Conservation (phyloP, 2,888 invertebrate species). For the Meiosimyza platycephala region DNA sequence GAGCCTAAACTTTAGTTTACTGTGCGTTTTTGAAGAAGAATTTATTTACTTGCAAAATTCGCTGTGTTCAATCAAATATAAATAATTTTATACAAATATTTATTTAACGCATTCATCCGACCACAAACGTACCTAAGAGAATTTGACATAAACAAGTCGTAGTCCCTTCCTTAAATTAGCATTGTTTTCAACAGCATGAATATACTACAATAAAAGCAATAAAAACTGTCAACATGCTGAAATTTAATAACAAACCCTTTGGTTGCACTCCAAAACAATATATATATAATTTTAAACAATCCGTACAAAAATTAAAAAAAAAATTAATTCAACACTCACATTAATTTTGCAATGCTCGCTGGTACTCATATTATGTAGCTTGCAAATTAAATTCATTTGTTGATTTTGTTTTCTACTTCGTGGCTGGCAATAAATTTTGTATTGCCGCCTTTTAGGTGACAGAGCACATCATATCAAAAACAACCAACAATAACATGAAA, state of each 20-base stretch:
- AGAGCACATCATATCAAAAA: no score
- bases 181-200: no score
- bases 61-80: neutral
- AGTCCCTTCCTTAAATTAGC: neutral
- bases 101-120: slow-evolving; percentile 9
- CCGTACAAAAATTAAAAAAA: no score
- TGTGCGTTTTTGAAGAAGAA: neutral
- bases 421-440: neutral
- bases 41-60: neutral
- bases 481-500: no score
- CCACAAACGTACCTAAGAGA: slow-evolving; percentile 7
- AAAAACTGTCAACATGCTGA: no score
- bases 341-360: no score
- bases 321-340: no score
- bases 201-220: no score
- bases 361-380: no score
- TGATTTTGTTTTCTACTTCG: neutral
- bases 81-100: slow-evolving; percentile 12
- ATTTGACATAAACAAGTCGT: neutral
- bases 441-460: slow-evolving; percentile 14
- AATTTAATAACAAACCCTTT: no score
- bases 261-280: no score
- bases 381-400: neutral
- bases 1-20: neutral
- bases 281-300: no score